Evolutionary conservation across 2,888 invertebrate species (phyloP), one percentile per base, ranked within the genome.

Genomic region (Lysandra bellargus): DNA sequence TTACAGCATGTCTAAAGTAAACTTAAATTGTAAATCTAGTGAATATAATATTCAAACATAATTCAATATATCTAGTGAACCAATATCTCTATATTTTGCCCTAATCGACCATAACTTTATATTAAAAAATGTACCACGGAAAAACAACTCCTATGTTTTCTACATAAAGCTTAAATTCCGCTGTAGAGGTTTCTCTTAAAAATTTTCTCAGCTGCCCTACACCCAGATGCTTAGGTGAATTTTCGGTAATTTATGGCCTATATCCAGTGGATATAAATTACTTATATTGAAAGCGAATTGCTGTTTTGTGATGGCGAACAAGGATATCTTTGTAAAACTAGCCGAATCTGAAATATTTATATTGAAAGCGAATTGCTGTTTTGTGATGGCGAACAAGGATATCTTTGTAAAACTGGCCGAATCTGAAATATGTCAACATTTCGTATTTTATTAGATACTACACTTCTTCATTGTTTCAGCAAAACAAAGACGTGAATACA

Each of bases 51-150:
- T 69, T 69, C 69, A 33, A 33, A 4, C 14, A 69, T 74, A 74
- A 74, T 74, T 74, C 44, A 74, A 74, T 74, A 74, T 23, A 44
- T n/a, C 37, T 40, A 33, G 17, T 44, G 23, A 40, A 23, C 74
- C 74, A 44, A 74, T 74, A 74, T 74, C 44, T 74, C 74, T 74
- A 44, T 74, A 74, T 74, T 74, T 44, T n/a, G 44, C 23, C 40
- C 74, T 74, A 74, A 69, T 69, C 74, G 44, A 23, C 74, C 40
- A 74, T 74, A 74, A 37, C 23, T 74, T 74, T 44, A 74, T 74
- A 74, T 74, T 74, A 74, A 74, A 74, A 74, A 44, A 1, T 3
- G 14, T 44, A 9, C 12, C n/a, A 44, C 44, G 7, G 17, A 7
- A 23, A 44, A 44, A 44, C 6, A n/a, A 74, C 12, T 7, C 44